phyloP scores from a whole-genome alignment of 2,888 invertebrate genomes.

The Priocnemis perturbator region DNA sequence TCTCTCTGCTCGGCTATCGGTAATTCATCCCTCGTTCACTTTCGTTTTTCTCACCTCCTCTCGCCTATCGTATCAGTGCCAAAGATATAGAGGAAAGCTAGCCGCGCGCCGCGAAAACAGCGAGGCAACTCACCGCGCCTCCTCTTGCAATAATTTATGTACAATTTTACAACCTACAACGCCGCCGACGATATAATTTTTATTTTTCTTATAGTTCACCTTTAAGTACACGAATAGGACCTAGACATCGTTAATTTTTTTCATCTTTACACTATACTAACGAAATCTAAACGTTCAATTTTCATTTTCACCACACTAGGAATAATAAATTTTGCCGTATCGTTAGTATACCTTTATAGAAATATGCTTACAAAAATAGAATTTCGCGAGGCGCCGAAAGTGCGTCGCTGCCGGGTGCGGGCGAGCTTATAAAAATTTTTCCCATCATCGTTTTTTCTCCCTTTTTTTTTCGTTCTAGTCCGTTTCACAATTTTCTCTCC shows the following conservation, averaged over 20 bases:
- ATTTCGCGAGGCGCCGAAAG: conserved; percentile 74
- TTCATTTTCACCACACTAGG: conserved; percentile 75
- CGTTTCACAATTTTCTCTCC: conserved; percentile 3
- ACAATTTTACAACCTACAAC: conserved; percentile 78
- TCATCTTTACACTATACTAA: conserved; percentile 74
- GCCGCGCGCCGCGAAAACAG: conserved; percentile 64
- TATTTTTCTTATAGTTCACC: conserved; percentile 61
- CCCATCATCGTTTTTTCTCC: conserved; percentile 30
- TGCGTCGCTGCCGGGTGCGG: conserved; percentile 69
- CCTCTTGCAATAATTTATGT: conserved; percentile 80
- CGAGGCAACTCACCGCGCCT: conserved; percentile 75
- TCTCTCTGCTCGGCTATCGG: neutral
- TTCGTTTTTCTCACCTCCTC: conserved; percentile 17
- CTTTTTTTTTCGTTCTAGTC: conserved; percentile 2
- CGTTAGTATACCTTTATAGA: conserved; percentile 76
- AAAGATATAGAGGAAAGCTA: conserved; percentile 59
- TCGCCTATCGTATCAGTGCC: conserved; percentile 47
- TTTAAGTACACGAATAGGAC: conserved; percentile 75
- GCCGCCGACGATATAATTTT: conserved; percentile 75
- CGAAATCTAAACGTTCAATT: conserved; percentile 76
- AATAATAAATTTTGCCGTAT: conserved; percentile 75
- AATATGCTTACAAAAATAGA: conserved; percentile 76
- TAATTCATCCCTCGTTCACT: neutral
- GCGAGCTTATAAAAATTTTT: conserved; percentile 61
- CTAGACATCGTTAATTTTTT: conserved; percentile 75